Percentiles rank a stretch among this genome's conserved stretches.
phyloP scores from a whole-genome alignment of 2,113 vertebrate genomes.

The Chauna torquata region DNA sequence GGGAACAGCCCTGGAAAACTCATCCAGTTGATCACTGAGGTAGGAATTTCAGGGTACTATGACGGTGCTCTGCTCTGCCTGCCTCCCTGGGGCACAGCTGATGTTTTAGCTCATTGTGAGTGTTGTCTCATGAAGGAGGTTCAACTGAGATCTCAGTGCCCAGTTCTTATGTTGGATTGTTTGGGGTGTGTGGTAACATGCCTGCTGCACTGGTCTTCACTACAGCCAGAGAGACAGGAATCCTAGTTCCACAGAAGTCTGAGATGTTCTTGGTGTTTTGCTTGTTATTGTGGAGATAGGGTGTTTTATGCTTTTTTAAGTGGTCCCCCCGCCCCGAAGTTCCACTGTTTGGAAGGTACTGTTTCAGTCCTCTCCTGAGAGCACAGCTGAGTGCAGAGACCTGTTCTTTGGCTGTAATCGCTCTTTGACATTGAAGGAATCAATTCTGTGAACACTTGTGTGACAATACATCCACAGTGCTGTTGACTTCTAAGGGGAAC shows the following conservation, averaged over 20 bases:
- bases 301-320: neutral
- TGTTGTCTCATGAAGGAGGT: neutral
- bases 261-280: neutral
- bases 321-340: neutral
- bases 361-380: neutral
- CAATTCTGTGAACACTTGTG: neutral
- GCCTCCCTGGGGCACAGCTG: neutral
- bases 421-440: neutral
- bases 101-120: neutral
- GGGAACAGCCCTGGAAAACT: neutral
- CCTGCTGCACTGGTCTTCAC: neutral
- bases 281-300: neutral
- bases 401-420: neutral
- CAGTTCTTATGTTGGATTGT: neutral
- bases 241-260: neutral
- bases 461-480: neutral
- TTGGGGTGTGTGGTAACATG: neutral
- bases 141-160: neutral
- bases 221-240: neutral
- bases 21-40: neutral
- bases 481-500: neutral
- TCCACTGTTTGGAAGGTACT: neutral
- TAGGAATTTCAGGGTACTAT: neutral
- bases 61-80: accelerated
- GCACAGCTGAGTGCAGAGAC: neutral